Evolutionary conservation across 1,140 invertebrate genomes (phyloP), one percentile per base, ranked within the genome.

Genomic region (Drosophila seguyi): DNA sequence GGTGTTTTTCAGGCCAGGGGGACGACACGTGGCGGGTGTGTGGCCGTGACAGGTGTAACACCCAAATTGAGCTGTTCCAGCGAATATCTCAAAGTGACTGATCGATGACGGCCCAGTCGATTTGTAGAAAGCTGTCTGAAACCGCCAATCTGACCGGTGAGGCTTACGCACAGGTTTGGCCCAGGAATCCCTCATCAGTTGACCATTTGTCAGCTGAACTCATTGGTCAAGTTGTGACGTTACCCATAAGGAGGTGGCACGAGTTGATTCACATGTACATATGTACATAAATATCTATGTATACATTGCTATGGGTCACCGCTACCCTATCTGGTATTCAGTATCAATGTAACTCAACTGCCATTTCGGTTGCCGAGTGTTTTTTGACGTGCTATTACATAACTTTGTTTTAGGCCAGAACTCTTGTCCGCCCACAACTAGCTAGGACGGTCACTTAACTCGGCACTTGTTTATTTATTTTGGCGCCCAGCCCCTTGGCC

Each of bases 171-270:
- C 22, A 31, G 47, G 29, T 27, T 48, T 29, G 38, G 18, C 29
- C 18, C 22, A n/a, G 39, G 39, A 39, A 38, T 39, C 22, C 48
- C 57, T 48, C 67, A 67, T 83, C 84, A 87, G 56, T 87, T 87
- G 83, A 88, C 79, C 65, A 86, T 82, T 87, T 82, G 83, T 79
- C 82, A 86, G 78, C 63, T 86, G 79, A 81, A 86, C 52, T 31
- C 42, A 67, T 67, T 34, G 65, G 27, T 44, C 50, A n/a, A 13
- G 18, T 41, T 38, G 16, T 71, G 67, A 56, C 67, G 34, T 57
- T 50, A 52, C 59, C 29, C 58, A 79, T 80, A 88, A 76, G 55
- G 60, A 55, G 36, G 38, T 27, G 47, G 34, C 50, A 74, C 56
- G 39, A 67, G 75, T 48, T 48, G 50, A 16, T 41, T 68, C 56